Evolutionary conservation across 2,113 vertebrate species (phyloP).

Genomic region (Malurus elegans): DNA sequence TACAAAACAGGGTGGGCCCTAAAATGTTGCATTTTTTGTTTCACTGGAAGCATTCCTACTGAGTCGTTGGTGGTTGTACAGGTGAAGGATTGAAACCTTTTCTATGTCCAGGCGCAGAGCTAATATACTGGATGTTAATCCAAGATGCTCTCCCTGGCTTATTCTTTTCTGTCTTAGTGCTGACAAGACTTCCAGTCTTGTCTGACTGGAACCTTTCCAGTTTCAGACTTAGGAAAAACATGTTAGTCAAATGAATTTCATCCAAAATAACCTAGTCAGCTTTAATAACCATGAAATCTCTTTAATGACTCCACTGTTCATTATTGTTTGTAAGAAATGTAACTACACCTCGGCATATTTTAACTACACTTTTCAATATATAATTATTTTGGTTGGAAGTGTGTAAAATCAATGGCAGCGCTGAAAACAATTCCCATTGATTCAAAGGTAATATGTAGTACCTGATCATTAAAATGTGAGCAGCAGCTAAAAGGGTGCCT

Average conservation of each 20-base stretch:
- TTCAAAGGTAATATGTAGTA: not conserved
- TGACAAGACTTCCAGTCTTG: not conserved
- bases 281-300: not conserved
- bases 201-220: not conserved
- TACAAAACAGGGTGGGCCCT: not conserved
- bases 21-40: not conserved
- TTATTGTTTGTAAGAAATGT: slow-evolving; percentile 11
- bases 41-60: not conserved
- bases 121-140: not conserved
- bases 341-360: not conserved
- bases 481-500: not conserved
- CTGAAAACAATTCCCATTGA: slow-evolving; percentile 38
- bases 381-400: slow-evolving; percentile 15
- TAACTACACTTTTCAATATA: not conserved
- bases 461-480: not conserved
- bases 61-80: not conserved
- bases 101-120: not conserved
- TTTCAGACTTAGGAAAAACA: not conserved
- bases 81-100: not conserved
- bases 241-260: not conserved
- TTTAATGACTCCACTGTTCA: not conserved
- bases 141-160: not conserved
- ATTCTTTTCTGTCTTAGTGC: not conserved
- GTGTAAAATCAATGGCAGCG: not conserved
- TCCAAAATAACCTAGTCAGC: not conserved